These are phyloP conservation scores for Conus betulinus DNA, from an alignment of 1,140 invertebrate species.

Conservation along the genomic window DNA sequence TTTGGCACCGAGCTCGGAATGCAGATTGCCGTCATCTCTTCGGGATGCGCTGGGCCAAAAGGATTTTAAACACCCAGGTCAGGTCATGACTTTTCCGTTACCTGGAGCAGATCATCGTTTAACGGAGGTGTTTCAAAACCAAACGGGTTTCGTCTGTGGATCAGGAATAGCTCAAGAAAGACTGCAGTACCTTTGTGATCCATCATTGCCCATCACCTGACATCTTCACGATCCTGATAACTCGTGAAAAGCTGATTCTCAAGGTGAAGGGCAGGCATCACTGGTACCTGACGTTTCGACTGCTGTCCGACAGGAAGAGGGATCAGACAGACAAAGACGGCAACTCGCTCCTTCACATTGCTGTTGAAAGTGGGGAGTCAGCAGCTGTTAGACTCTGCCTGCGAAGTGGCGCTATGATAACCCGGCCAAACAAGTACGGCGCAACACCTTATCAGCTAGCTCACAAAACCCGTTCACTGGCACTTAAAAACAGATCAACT, in stretches of 20 bases:
- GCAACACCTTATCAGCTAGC: conserved; percentile 5
- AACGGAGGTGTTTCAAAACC: not conserved
- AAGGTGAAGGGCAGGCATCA: not conserved
- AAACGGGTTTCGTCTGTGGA: not conserved
- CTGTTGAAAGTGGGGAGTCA: not conserved
- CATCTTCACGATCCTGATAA: not conserved
- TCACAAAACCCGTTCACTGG: not conserved
- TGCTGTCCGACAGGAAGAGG: conserved; percentile 14
- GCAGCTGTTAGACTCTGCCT: not conserved
- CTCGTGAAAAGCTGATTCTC: not conserved
- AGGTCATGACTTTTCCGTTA: not conserved
- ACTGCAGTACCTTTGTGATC: not conserved
- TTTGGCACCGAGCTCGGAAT: not conserved
- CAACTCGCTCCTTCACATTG: conserved; percentile 20
- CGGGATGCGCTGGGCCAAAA: not conserved
- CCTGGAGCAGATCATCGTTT: not conserved
- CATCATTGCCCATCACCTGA: not conserved
- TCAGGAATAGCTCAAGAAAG: not conserved
- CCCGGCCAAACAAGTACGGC: not conserved
- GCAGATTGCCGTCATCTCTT: not conserved
- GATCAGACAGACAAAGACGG: conserved; percentile 14
- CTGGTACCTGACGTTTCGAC: conserved; percentile 12
- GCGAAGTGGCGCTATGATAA: conserved; percentile 9
- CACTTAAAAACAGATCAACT: too few species aligned
- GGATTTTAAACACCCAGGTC: too few species aligned